Conservation (phyloP, 2,888 invertebrate genomes). For the Elysia crispata region DNA sequence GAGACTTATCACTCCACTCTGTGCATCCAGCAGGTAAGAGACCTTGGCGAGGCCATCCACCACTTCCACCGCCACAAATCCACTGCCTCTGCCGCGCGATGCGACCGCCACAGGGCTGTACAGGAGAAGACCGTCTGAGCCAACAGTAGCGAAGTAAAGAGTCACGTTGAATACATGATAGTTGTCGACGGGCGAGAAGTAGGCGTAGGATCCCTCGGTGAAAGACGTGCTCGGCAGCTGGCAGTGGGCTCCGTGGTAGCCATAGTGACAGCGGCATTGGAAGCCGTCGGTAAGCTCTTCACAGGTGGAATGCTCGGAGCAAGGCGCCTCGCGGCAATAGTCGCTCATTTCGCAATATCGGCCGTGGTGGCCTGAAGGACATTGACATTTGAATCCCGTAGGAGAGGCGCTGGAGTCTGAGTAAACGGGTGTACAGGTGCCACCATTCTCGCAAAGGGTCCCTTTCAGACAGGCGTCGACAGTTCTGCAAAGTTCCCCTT, state of each 20-base stretch:
- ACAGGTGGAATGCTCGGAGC: constrained; percentile 67
- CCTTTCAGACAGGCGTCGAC: constrained; percentile 83
- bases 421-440: constrained; percentile 82
- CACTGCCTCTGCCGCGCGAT: constrained; percentile 78
- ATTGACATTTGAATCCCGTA: constrained; percentile 67
- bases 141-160: constrained; percentile 91
- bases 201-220: constrained; percentile 91
- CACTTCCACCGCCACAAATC: constrained; percentile 94
- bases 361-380: constrained; percentile 68
- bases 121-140: constrained; percentile 89
- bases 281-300: constrained; percentile 83
- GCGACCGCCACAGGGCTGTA: constrained; percentile 90
- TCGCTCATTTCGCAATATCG: constrained; percentile 63
- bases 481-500: constrained; percentile 63
- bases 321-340: constrained; percentile 65
- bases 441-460: constrained; percentile 85
- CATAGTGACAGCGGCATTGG: constrained; percentile 87
- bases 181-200: constrained; percentile 87
- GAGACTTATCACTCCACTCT: constrained; percentile 82
- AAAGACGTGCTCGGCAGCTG: constrained; percentile 94
- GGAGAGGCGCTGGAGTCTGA: constrained; percentile 30
- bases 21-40: constrained; percentile 81
- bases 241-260: constrained; percentile 91
- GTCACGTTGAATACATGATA: constrained; percentile 94
- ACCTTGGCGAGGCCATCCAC: constrained; percentile 90